Conservation (phyloP, 2,888 invertebrate species). For the Drosophila koepferae region DNA sequence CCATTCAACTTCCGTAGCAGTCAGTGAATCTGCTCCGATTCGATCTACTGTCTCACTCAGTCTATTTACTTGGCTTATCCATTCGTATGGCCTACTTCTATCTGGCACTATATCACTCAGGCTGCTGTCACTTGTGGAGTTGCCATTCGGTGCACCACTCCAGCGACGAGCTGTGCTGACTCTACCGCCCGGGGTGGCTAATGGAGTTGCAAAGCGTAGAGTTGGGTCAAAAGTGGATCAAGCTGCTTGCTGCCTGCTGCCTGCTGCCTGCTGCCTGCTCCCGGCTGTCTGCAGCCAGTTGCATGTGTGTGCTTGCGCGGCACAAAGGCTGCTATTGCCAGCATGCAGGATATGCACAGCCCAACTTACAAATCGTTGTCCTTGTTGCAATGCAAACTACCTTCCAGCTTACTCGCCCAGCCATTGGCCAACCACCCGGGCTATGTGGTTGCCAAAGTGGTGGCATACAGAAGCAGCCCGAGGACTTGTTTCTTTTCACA, state of each 20-base stretch:
- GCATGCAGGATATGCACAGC: slow-evolving; percentile 57
- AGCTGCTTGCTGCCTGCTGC: slow-evolving; percentile 38
- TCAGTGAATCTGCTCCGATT: slow-evolving; percentile 12
- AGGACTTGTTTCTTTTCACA: slow-evolving; percentile 58
- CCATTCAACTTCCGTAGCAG: not conserved
- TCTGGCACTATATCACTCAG: slow-evolving; percentile 30
- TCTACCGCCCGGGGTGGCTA: slow-evolving; percentile 48
- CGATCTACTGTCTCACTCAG: slow-evolving; percentile 20
- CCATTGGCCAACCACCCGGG: not conserved
- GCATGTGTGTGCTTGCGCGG: slow-evolving; percentile 25
- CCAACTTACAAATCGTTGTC: slow-evolving; percentile 68
- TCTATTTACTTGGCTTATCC: slow-evolving; percentile 25
- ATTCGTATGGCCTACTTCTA: slow-evolving; percentile 8
- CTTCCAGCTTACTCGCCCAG: slow-evolving; percentile 11
- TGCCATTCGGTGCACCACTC: slow-evolving; percentile 28
- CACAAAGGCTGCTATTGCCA: slow-evolving; percentile 60
- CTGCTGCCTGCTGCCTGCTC: slow-evolving; percentile 23
- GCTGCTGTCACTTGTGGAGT: slow-evolving; percentile 35
- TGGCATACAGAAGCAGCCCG: slow-evolving; percentile 34
- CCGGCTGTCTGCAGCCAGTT: not conserved
- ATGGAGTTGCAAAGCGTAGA: slow-evolving; percentile 60
- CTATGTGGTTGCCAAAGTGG: slow-evolving; percentile 58
- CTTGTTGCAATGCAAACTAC: slow-evolving; percentile 40
- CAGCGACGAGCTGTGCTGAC: slow-evolving; percentile 45
- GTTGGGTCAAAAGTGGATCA: slow-evolving; percentile 62